These are phyloP conservation scores for Microplitis deprimator DNA, from an alignment of 2,888 invertebrate genomes.

Conservation along the genomic window DNA sequence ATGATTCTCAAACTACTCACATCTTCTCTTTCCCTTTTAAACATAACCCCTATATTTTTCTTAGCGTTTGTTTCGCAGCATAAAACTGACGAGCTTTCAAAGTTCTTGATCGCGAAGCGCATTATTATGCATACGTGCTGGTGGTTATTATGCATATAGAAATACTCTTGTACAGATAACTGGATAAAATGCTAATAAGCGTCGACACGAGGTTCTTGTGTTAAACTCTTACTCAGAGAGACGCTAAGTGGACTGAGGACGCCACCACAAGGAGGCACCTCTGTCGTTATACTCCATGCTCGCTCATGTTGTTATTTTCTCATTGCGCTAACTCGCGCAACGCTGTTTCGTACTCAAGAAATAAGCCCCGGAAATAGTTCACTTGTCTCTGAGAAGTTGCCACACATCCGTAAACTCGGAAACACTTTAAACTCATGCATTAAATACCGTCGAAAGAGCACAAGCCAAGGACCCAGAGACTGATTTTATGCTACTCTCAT, in stretches of 20 bases:
- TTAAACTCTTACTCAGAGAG: conserved; percentile 13
- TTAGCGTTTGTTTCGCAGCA: neutral
- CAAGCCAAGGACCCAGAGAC: neutral
- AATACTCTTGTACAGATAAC: conserved; percentile 44
- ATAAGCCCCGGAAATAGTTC: conserved; percentile 47
- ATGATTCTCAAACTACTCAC: conserved; percentile 33
- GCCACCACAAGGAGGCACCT: conserved; percentile 27
- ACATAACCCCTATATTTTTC: neutral
- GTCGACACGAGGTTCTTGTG: conserved; percentile 29
- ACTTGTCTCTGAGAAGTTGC: conserved; percentile 47
- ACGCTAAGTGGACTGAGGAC: conserved; percentile 42
- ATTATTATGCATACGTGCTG: conserved; percentile 45
- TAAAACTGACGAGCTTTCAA: conserved; percentile 22
- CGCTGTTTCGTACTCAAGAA: conserved; percentile 39
- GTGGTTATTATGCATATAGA: conserved; percentile 47
- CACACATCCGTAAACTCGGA: conserved; percentile 53
- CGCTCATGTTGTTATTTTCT: neutral
- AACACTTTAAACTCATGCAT: conserved; percentile 49
- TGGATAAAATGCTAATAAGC: conserved; percentile 52
- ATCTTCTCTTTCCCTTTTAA: conserved; percentile 7
- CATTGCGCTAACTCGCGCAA: conserved; percentile 2
- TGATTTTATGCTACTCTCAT: neutral
- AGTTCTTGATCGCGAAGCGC: conserved; percentile 24
- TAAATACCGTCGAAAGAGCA: conserved; percentile 18
- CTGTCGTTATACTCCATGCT: neutral